Base-by-base conservation (phyloP, 2,888 invertebrate species). In the Hirtodrosophila cameraria region DNA sequence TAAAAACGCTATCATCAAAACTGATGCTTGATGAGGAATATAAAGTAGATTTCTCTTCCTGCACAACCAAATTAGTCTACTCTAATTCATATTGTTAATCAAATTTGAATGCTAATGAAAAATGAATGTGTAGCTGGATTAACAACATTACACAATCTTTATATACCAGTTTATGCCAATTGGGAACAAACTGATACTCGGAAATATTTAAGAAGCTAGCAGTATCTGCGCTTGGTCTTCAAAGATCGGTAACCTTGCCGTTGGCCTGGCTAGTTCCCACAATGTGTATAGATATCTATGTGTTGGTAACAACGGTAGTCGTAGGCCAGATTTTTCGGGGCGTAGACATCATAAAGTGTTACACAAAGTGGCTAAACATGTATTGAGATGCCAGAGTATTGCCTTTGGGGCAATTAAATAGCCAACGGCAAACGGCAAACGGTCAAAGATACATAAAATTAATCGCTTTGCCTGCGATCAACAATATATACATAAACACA, bases 311-410 rank as follows among this genome's bases (percentile, higher is more conserved):
- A 70, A 74, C 78, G 78, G 81, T 76, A 76, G 76, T 81, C 74
- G n/a, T 38, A 33, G 67, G 3, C 53, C 25, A 53, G 50, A 27
- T 58, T 63, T 52, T 49, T n/a, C n/a, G 50, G 85, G 79, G 85
- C 82, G 75, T 78, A 75, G 68, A 57, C 75, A 59, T 60, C 80
- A 85, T 82, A 80, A 80, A 85, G 80, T 80, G 86, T 80, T 80
- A 75, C 73, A 82, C 85, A 80, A 85, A 80, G 80, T 80, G 86
- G 79, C 85, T 85, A 85, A 80, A 65, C 83, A 75, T 80, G 80
- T 85, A 80, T 85, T 75, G 83, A 80, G 76, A 65, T 85, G 86
- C 83, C 73, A 66, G 55, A 55, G 58, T 63, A 75, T n/a, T 73
- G 78, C 63, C 62, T 68, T 60, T 42, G 62, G 45, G 83, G 83